Base-by-base conservation (phyloP, 53 echinoderm and acorn worm species). In the Antedon mediterranea region DNA sequence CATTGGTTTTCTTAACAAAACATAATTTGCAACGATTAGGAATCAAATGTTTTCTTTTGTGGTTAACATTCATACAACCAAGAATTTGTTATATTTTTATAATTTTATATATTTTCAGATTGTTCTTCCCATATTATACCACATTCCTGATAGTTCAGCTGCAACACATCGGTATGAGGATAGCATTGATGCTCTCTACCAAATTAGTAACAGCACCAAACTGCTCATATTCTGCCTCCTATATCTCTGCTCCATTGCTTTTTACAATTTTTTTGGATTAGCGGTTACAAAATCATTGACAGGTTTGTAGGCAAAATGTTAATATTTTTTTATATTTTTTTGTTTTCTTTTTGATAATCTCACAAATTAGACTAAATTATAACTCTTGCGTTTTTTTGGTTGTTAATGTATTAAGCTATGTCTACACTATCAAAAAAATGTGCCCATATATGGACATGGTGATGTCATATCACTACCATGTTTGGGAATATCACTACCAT, bases 281-380 rank as follows among this genome's bases (percentile, higher is more conserved):
- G 84, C 90, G 6, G 90, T 90, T 73, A 90, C 90, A 43, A 90
- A 87, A 78, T 90, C 90, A 15, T 78, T 90, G 7, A 90, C 90
- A 77, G 90, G 90, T 90, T 44, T 43, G 85, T 70, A 31, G 33
- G 8, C n/a, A 7, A 11, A 18, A 57, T 57, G 2, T 15, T 3
- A 15, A 18, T 26, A 57, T 57, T 57, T 18, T 18, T 18, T 14
- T 23, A 26, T 18, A 11, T 57, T 8, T 57, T 23, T 18, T 26
- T 57, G 57, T 57, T 3, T 13, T 37, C 37, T 4, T 37, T 37
- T 6, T 37, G n/a, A n/a, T n/a, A n/a, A n/a, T n/a, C n/a, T 37
- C 4, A 11, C 37, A 37, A 37, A 37, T 37, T 37, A 11, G 37
- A 6, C 37, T 37, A 37, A 11, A 37, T 37, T 37, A 6, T 37